phyloP scores from a whole-genome alignment of 92 coral and sea anemone species.

The Desmophyllum pertusum region DNA sequence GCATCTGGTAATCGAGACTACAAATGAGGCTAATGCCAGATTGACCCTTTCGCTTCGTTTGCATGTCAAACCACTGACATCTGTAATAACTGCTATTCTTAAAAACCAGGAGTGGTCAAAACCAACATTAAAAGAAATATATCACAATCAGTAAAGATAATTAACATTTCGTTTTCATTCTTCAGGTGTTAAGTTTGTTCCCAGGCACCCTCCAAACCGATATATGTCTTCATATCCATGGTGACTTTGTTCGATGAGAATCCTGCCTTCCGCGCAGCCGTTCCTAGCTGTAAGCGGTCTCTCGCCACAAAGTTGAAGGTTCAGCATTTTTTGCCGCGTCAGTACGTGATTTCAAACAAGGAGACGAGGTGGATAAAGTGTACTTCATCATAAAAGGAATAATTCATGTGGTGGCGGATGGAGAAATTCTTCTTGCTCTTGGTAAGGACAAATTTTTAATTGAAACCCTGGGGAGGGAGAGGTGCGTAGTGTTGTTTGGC shows the following conservation, averaged over 20 bases:
- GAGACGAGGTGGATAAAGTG: slow-evolving; percentile 86
- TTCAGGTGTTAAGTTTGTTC: slow-evolving; percentile 79
- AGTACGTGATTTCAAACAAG: slow-evolving; percentile 88
- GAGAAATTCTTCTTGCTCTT: slow-evolving; percentile 65
- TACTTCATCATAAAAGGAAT: slow-evolving; percentile 87
- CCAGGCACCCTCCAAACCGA: slow-evolving; percentile 94
- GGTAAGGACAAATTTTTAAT: slow-evolving; percentile 69
- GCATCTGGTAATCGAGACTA: no score
- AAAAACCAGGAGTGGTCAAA: background rate
- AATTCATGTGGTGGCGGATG: slow-evolving; percentile 72
- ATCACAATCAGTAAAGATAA: no score
- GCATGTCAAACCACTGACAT: no score
- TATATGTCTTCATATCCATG: slow-evolving; percentile 87
- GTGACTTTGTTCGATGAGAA: slow-evolving; percentile 71
- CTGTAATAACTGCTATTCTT: no score
- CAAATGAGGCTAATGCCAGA: no score
- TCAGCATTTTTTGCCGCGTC: slow-evolving; percentile 84
- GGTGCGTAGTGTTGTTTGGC: no score
- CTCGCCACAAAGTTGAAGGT: slow-evolving; percentile 83
- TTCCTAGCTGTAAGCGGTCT: slow-evolving; percentile 86
- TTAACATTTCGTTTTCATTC: background rate
- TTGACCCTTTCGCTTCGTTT: no score
- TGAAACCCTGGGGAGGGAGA: no score
- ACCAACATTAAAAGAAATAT: no score
- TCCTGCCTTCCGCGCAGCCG: slow-evolving; percentile 84